Evolutionary conservation across 2,797 vertebrate genomes (phyloP).

Genomic region (Cuculus canorus): DNA sequence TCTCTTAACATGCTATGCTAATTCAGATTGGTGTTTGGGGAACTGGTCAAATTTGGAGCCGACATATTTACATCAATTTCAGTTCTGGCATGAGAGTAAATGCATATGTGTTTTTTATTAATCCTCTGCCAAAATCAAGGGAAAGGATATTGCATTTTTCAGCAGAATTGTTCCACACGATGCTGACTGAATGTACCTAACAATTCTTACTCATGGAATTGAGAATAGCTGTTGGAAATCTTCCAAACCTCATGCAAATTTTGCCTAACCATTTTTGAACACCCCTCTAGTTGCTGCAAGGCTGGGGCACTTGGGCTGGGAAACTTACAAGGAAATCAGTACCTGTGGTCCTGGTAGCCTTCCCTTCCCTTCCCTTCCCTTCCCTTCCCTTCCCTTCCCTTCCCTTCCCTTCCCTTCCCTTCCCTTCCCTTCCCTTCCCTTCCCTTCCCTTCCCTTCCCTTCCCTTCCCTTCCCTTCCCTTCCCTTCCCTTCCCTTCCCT

Average conservation of each 20-base stretch:
- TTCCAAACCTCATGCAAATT: not conserved
- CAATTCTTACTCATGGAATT: not conserved
- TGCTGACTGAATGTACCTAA: constrained; percentile 43
- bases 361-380: too few species aligned
- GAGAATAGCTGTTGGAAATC: constrained; percentile 11
- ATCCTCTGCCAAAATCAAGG: constrained; percentile 23
- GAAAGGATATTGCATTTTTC: constrained; percentile 53
- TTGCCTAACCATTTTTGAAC: not conserved
- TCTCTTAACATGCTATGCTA: not conserved
- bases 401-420: rapidly evolving
- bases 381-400: rapidly evolving
- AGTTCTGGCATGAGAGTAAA: constrained; percentile 1
- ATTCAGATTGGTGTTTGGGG: not conserved
- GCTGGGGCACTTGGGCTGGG: not conserved
- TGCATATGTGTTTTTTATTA: constrained; percentile 58
- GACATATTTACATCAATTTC: not conserved
- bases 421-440: not conserved
- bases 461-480: too few species aligned
- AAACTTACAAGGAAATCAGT: not conserved
- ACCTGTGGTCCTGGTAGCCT: not conserved
- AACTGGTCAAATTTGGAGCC: constrained; percentile 12
- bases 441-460: too few species aligned
- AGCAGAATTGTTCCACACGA: constrained; percentile 33
- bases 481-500: too few species aligned
- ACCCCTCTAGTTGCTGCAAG: not conserved